Conservation (phyloP, 2,888 invertebrate genomes). For the Girardia tigrina region DNA sequence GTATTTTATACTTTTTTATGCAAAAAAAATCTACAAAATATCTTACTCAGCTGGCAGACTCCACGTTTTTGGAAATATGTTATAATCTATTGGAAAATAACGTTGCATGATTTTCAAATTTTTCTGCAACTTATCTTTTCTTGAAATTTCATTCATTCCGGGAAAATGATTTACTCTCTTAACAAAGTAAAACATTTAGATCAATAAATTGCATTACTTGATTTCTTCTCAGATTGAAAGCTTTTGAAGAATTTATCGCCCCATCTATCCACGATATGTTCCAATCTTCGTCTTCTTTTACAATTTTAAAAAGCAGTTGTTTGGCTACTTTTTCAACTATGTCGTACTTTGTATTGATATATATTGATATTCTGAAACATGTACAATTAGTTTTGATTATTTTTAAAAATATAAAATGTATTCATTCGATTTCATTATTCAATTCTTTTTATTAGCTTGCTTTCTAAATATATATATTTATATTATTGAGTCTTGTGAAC, state of each 20-base stretch:
- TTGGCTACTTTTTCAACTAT: constrained; percentile 4
- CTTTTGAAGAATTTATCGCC: neutral
- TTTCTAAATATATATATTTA: too few species aligned
- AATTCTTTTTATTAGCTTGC: too few species aligned
- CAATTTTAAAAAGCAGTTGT: neutral
- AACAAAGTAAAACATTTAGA: neutral
- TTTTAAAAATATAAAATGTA: too few species aligned
- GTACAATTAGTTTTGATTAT: too few species aligned
- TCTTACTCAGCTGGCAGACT: neutral
- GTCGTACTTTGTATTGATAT: neutral
- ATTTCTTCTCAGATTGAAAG: neutral
- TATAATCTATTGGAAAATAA: neutral
- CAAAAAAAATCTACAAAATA: too few species aligned
- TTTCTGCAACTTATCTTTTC: constrained; percentile 5
- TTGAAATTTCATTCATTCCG: constrained; percentile 14
- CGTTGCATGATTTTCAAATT: constrained; percentile 1
- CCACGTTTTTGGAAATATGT: neutral
- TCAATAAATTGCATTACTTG: neutral
- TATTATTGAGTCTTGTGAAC: too few species aligned
- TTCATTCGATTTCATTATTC: too few species aligned
- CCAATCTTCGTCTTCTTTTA: constrained; percentile 11
- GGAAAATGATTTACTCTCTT: constrained; percentile 11
- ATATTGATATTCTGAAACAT: neutral
- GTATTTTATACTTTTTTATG: too few species aligned
- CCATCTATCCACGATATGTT: constrained; percentile 15